phyloP scores from a whole-genome alignment of 2,113 vertebrate species.

The Puffinus mauretanicus region DNA sequence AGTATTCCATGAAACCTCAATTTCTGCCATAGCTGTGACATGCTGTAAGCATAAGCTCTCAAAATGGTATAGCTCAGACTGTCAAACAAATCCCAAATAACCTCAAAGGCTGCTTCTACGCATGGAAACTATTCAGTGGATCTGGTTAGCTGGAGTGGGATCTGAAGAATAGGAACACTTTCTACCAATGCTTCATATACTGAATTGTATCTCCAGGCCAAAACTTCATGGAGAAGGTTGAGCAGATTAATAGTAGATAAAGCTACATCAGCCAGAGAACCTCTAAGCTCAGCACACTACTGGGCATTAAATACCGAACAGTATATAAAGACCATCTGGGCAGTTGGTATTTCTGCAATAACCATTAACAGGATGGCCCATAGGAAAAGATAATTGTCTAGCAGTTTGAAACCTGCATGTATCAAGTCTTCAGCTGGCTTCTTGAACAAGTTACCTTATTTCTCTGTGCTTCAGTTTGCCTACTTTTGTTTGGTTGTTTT shows the following conservation, averaged over 20 bases:
- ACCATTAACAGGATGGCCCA: background rate
- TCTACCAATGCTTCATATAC: background rate
- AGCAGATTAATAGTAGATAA: background rate
- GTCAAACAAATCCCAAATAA: background rate
- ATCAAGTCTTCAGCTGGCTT: background rate
- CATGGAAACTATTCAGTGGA: background rate
- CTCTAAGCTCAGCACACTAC: background rate
- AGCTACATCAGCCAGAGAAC: background rate
- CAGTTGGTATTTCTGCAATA: background rate
- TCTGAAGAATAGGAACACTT: background rate
- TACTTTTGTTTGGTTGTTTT: background rate
- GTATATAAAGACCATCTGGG: background rate
- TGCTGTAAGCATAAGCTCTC: background rate
- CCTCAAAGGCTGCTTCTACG: background rate
- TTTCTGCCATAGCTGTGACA: background rate
- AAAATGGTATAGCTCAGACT: background rate
- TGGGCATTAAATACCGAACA: background rate
- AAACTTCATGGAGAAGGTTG: background rate
- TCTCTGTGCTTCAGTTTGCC: background rate
- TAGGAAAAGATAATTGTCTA: background rate
- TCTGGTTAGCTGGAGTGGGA: background rate
- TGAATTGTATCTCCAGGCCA: background rate
- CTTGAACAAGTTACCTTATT: background rate
- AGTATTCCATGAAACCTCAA: background rate
- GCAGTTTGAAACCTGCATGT: background rate